A percentile compares a stretch with the other conserved stretches of the same genome.
phyloP scores from a whole-genome alignment of 1,140 invertebrate species.

The Sipha flava region DNA sequence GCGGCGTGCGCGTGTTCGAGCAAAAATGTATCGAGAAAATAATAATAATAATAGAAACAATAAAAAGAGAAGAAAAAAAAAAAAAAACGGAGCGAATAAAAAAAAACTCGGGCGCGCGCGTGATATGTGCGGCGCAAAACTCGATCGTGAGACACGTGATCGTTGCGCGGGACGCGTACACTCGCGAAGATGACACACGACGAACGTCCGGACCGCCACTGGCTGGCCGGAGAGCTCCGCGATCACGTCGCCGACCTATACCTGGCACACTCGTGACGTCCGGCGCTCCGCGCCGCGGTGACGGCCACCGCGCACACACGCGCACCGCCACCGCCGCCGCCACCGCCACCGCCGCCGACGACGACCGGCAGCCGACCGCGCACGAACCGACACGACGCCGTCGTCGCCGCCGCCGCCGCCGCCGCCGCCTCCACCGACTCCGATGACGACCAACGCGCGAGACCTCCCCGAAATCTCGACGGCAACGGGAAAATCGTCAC shows the following conservation, averaged over 20 bases:
- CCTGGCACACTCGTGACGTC: slow-evolving; percentile 30
- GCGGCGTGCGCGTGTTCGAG: too few species aligned
- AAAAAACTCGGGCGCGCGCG: neutral
- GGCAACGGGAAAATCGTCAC: too few species aligned
- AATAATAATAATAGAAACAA: too few species aligned
- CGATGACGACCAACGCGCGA: neutral
- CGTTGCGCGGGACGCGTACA: neutral
- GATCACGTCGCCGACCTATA: slow-evolving; percentile 25
- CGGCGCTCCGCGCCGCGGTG: slow-evolving; percentile 9
- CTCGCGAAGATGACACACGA: slow-evolving; percentile 27
- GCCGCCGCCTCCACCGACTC: neutral
- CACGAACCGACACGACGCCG: slow-evolving; percentile 17
- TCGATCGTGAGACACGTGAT: slow-evolving; percentile 23
- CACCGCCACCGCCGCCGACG: neutral
- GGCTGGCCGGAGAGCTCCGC: slow-evolving; percentile 5
- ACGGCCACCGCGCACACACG: neutral
- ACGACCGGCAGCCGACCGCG: neutral
- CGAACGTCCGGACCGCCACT: slow-evolving; percentile 31
- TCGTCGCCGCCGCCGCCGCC: neutral
- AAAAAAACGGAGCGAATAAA: too few species aligned
- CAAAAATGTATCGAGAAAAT: neutral
- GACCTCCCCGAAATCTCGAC: too few species aligned
- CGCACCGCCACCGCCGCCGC: neutral
- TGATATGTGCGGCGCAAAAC: neutral
- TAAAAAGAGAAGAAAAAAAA: too few species aligned